phyloP scores from a whole-genome alignment of 1,140 invertebrate genomes.

The Drosophila sproati region DNA sequence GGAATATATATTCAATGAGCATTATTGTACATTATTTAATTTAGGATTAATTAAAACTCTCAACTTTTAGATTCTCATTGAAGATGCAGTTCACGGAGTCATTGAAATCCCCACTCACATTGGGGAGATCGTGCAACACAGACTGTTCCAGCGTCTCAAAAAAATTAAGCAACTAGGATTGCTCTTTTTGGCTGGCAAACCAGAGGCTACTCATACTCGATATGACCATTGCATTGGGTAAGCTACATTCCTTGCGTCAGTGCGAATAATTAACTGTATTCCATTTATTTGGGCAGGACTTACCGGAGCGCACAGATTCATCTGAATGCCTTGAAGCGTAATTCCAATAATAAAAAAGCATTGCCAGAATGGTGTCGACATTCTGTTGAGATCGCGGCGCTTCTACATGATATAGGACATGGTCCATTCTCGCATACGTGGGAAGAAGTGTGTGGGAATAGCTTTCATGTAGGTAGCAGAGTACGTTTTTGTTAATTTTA shows the following conservation, averaged over 20 bases:
- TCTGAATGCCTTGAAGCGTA: conserved; percentile 57
- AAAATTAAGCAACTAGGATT: conserved; percentile 64
- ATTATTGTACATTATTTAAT: background rate
- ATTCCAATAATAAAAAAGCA: conserved; percentile 48
- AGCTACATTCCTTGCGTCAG: background rate
- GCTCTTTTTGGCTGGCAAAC: background rate
- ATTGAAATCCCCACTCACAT: conserved; percentile 56
- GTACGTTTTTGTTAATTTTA: background rate
- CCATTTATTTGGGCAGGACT: conserved; percentile 42
- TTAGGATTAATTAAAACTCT: background rate
- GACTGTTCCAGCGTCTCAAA: conserved; percentile 68
- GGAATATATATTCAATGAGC: too few species aligned
- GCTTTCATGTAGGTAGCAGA: conserved; percentile 59
- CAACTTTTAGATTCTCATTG: conserved; percentile 46
- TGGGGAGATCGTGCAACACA: conserved; percentile 55
- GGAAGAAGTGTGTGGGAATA: conserved; percentile 83
- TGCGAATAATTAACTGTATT: background rate
- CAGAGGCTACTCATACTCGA: conserved; percentile 48
- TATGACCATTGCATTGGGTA: conserved; percentile 77
- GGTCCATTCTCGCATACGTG: conserved; percentile 89
- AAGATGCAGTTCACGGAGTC: conserved; percentile 67
- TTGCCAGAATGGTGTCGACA: conserved; percentile 65
- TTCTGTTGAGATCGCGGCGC: conserved; percentile 86
- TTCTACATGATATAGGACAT: conserved; percentile 90
- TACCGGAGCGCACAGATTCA: conserved; percentile 57